Evolutionary conservation across 2,797 vertebrate species (phyloP), one percentile per base, ranked within the genome.

Genomic region (Cryptoblepharus egeriae): DNA sequence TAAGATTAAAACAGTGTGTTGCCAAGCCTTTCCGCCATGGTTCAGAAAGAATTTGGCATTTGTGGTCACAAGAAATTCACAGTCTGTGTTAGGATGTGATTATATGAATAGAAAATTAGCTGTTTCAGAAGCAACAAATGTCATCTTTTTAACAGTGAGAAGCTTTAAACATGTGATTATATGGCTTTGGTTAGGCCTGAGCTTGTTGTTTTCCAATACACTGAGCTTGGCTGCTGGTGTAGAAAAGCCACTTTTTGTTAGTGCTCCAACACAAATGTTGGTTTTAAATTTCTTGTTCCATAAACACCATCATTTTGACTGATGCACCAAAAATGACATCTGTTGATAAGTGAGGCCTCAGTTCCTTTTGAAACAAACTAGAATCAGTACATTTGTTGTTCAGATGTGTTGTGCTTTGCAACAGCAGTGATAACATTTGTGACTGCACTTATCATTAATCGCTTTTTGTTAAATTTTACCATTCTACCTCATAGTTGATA

Each of bases 81-180:
- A 79, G 39, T 90, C 64, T 86, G 76, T 92, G 63, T 89, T 91
- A 90, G 76, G 82, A 90, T 69, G 71, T 89, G 88, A 73, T 77
- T 91, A 79, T 88, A 81, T 73, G 81, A 89, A 93, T 93, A 88
- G 18, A 77, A 93, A 91, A 92, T 88, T 63, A 93, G 39, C 77
- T 83, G 89, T 94, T 93, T 87, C 87, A 86, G 88, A 90, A 85
- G 63, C 91, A 92, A 91, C 92, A 88, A 85, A 75, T 82, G 55
- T 79, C 83, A 77, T 92, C 72, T 90, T 91, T 91, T 88, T 45
- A n/a, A 8, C 89, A 93, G 83, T 82, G 73, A 85, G 84, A 55
- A 4, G 13, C 57, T 93, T 86, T 87, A 89, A 93, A 90, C 39
- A 57, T 65, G 78, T n/a, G 69, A 90, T 58, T 91, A 85, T 92